These are phyloP conservation scores for Eupithecia tripunctaria DNA, from an alignment of 2,888 invertebrate genomes.

Conservation along the genomic window DNA sequence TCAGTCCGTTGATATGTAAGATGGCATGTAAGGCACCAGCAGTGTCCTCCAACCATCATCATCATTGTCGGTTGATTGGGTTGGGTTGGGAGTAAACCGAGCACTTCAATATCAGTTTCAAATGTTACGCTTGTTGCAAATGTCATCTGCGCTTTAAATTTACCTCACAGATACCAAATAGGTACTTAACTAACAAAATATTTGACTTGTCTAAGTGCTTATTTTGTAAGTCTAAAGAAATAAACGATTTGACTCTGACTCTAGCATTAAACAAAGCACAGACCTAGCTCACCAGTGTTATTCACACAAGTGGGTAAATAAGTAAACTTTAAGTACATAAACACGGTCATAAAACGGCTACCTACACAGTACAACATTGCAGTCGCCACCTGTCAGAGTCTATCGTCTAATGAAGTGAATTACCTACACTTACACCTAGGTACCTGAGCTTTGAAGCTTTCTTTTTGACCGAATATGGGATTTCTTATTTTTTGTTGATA, in stretches of 20 bases:
- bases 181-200: too few species aligned
- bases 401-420: background rate
- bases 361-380: background rate
- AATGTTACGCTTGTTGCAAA: too few species aligned
- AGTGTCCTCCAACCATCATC: too few species aligned
- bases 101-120: background rate
- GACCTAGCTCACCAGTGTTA: background rate
- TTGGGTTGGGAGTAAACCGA: background rate
- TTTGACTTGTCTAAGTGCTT: too few species aligned
- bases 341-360: slow-evolving; percentile 25
- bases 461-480: background rate
- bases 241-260: too few species aligned
- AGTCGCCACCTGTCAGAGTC: slow-evolving; percentile 28
- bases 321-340: slow-evolving; percentile 17
- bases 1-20: too few species aligned
- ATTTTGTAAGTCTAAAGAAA: too few species aligned
- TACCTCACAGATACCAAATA: background rate
- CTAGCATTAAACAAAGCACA: background rate
- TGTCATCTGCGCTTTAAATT: background rate
- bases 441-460: slow-evolving; percentile 1
- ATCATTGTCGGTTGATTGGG: background rate
- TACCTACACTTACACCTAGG: too few species aligned
- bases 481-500: background rate
- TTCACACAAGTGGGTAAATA: slow-evolving; percentile 4
- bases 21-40: too few species aligned